Evolutionary conservation across 2,888 invertebrate genomes (phyloP).

Genomic region (Digitonthophagus gazella): DNA sequence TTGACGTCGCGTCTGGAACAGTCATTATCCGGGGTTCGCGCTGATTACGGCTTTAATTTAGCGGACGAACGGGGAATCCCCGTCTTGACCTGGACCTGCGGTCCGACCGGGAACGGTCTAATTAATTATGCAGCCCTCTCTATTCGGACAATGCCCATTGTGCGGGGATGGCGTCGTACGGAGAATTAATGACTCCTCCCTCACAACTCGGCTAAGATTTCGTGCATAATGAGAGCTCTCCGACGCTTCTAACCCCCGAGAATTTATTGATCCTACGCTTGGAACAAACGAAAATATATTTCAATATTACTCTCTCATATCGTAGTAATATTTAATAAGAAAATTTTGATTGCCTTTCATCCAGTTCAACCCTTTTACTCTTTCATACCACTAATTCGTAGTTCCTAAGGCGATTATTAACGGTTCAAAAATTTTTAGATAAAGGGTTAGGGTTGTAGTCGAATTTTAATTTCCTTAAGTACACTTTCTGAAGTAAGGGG

Average conservation of each 20-base stretch:
- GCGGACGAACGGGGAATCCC: constrained; percentile 19
- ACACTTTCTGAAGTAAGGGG: constrained; percentile 19
- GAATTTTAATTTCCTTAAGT: constrained; percentile 30
- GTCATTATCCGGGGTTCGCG: constrained; percentile 7
- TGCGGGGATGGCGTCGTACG: constrained; percentile 35
- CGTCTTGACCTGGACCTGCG: constrained; percentile 32
- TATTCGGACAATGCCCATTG: constrained; percentile 40
- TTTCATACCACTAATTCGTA: neutral
- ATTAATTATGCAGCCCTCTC: constrained; percentile 40
- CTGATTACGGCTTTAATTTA: constrained; percentile 25
- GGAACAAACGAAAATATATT: neutral
- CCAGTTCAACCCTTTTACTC: neutral
- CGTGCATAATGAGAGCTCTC: neutral
- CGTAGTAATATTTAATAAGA: neutral
- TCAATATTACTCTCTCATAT: neutral
- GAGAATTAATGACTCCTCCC: constrained; percentile 38
- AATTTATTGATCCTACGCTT: neutral
- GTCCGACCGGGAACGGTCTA: constrained; percentile 32
- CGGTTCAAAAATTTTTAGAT: neutral
- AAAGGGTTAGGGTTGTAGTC: neutral
- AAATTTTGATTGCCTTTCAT: neutral
- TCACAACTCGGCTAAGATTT: neutral
- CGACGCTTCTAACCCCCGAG: neutral
- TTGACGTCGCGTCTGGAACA: neutral
- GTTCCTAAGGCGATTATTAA: neutral